Conservation (phyloP, 2,888 invertebrate genomes). For the Catocala sponsa region DNA sequence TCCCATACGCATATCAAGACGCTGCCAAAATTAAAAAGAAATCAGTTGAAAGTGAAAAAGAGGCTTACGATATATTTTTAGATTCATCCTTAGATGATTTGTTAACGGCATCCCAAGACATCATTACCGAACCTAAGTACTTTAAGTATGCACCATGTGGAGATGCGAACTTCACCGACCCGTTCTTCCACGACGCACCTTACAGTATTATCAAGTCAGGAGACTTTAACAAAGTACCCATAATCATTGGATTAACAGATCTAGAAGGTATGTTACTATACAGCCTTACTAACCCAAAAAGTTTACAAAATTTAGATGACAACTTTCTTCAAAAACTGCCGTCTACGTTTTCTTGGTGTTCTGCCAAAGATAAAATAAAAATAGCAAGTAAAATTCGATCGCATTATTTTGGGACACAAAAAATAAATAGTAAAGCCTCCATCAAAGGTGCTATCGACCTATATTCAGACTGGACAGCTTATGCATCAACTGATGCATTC, state of each 20-base stretch:
- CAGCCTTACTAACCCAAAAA: conserved; percentile 63
- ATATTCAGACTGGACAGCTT: conserved; percentile 77
- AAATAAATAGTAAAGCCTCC: conserved; percentile 57
- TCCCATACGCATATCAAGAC: conserved; percentile 65
- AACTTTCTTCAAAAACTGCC: conserved; percentile 73
- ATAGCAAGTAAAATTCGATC: conserved; percentile 67
- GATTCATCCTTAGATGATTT: conserved; percentile 62
- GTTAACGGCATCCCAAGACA: conserved; percentile 63
- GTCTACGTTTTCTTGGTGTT: conserved; percentile 74
- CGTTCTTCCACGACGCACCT: conserved; percentile 76
- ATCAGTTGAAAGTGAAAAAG: conserved; percentile 50
- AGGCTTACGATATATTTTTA: conserved; percentile 64
- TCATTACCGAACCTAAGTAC: conserved; percentile 69
- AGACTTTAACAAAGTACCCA: conserved; percentile 74
- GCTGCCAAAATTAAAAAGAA: conserved; percentile 63
- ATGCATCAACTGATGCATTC: conserved; percentile 67
- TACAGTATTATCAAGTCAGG: conserved; percentile 72
- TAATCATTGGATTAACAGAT: conserved; percentile 70
- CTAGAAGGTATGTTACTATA: conserved; percentile 77
- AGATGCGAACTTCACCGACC: conserved; percentile 66
- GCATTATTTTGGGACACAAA: conserved; percentile 68
- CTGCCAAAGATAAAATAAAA: conserved; percentile 58
- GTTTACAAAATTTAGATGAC: conserved; percentile 66
- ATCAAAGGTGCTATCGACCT: conserved; percentile 61
- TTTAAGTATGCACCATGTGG: conserved; percentile 80